phyloP scores from a whole-genome alignment of 2,113 vertebrate genomes.

The Pangasianodon gigas region DNA sequence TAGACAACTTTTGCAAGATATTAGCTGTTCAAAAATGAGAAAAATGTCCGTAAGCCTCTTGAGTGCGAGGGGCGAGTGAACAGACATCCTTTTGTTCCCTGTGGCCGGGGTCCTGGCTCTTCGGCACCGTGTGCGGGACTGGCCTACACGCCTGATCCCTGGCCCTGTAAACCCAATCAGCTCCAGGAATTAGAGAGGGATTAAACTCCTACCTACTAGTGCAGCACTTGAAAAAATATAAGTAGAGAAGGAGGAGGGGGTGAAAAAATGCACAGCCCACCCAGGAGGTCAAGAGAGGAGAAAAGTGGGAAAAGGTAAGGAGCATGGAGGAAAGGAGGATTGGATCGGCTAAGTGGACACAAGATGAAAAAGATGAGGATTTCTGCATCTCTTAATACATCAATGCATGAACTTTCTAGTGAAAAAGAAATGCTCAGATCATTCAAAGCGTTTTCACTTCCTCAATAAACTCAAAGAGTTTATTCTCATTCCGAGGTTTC shows the following conservation, averaged over 20 bases:
- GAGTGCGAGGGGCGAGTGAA: constrained; percentile 78
- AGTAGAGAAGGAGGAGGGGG: constrained; percentile 18
- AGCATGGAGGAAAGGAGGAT: background rate
- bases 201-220: constrained; percentile 70
- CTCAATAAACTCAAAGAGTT: constrained; percentile 1
- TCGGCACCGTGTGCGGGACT: constrained; percentile 70
- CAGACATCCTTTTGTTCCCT: constrained; percentile 88
- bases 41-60: constrained; percentile 97
- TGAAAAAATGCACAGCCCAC: constrained; percentile 68
- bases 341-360: background rate
- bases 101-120: constrained; percentile 48
- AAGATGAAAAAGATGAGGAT: background rate
- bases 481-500: constrained; percentile 13
- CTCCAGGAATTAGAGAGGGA: constrained; percentile 73
- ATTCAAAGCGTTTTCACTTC: background rate
- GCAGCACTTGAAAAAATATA: constrained; percentile 63
- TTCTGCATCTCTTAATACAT: constrained; percentile 7
- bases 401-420: constrained; percentile 1
- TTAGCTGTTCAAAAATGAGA: constrained; percentile 99
- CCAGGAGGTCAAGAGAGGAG: constrained; percentile 67
- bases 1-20: constrained; percentile 92
- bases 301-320: constrained; percentile 5
- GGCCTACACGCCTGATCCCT: constrained; percentile 74
- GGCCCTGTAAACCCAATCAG: constrained; percentile 72
- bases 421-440: background rate